Base-by-base conservation (phyloP, 2,113 vertebrate species). In the Zosterops japonicus region DNA sequence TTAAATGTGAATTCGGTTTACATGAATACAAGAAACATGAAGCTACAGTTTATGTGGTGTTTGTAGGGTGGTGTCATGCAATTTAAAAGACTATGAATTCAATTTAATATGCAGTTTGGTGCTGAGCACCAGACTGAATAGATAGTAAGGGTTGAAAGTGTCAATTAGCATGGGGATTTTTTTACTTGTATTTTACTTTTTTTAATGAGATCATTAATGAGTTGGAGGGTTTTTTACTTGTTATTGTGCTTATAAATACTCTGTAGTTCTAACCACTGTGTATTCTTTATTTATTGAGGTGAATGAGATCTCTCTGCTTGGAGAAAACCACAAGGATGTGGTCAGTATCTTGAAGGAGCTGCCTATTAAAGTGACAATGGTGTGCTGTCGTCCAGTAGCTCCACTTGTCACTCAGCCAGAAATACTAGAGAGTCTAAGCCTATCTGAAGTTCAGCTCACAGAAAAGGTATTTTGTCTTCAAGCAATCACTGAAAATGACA, bases 311-410 rank as follows among this genome's bases (percentile, higher is more conserved):
- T 98, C 98, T 77, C 97, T 99, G 27, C 99, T 99, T 95, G 99
- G 99, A 49, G 98, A 99, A 97, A 99, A 97, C 80, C 99, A 99
- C 93, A 99, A 99, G 92, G 99, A 99, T 95, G 99, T 99, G 16
- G 98, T 99, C 42, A 98, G 95, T 91, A 99, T 99, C 96, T 97
- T 99, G 94, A 99, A 99, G 97, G 99, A 99, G 71, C 97, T 99
- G 55, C 99, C 99, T 8, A 65, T 99, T 83, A 97, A 94, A 29
- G 99, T 99, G 33, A 98, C 97, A 82, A 98, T 99, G 99, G 98
- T 98, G 3, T 99, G 99, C 96, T 99, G 99, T 83, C 98, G 98
- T 75, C 98, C 98, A 1, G 96, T 98, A 68, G 98, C 97, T 88
- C 96, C 97, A 8, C 85, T 96, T 12, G 24, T 94, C 27, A 23